These are phyloP conservation scores for Vollenhovia emeryi DNA, from an alignment of 1,140 invertebrate genomes.

Conservation along the genomic window DNA sequence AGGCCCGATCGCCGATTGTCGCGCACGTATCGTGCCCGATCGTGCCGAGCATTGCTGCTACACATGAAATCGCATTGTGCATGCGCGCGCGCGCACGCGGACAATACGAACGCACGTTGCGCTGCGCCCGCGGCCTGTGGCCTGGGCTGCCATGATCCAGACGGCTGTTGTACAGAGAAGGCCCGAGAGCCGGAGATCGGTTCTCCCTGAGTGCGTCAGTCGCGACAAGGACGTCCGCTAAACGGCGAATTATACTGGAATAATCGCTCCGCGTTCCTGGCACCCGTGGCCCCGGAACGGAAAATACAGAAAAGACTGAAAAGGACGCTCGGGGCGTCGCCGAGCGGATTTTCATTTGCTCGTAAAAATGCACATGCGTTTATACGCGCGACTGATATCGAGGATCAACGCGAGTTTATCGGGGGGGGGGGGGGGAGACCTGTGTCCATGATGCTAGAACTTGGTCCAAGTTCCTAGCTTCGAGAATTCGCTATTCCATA, in stretches of 20 bases:
- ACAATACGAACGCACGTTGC: neutral
- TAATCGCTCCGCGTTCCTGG: conserved; percentile 77
- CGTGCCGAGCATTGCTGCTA: conserved; percentile 36
- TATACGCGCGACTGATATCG: neutral
- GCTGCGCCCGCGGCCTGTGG: neutral
- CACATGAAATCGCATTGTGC: conserved; percentile 40
- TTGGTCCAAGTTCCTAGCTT: too few species aligned
- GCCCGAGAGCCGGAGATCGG: conserved; percentile 52
- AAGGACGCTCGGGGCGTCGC: neutral
- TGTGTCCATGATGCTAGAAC: too few species aligned
- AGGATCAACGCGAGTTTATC: neutral
- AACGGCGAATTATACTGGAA: conserved; percentile 79
- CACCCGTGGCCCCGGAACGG: conserved; percentile 43
- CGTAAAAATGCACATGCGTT: neutral
- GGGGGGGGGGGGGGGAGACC: too few species aligned
- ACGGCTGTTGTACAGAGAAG: conserved; percentile 47
- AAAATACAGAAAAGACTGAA: conserved; percentile 6
- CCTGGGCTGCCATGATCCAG: conserved; percentile 5
- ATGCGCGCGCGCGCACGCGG: neutral
- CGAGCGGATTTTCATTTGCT: neutral
- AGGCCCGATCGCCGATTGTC: conserved; percentile 23
- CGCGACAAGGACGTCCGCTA: conserved; percentile 78
- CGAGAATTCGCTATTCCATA: too few species aligned
- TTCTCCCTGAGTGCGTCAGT: conserved; percentile 76
- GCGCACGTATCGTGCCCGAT: conserved; percentile 41